Evolutionary conservation across 2,797 vertebrate species (phyloP), one percentile per base, ranked within the genome.

Genomic region (Pseudopleuronectes americanus): DNA sequence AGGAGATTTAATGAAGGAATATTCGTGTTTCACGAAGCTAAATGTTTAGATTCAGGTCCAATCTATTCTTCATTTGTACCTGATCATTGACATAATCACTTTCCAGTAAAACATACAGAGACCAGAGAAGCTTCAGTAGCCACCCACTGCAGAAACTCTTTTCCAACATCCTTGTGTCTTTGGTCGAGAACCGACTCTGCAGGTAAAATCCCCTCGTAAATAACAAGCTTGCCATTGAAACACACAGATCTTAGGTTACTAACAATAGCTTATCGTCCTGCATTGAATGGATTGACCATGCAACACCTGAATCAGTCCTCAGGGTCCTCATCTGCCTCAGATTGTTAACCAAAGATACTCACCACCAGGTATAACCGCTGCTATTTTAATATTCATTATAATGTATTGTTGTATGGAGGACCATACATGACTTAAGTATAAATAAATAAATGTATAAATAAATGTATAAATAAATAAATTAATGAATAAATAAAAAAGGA

Each of bases 171-270:
- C 95, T 99, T 56, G 84, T 63, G 3, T 91, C 93, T 70, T 88
- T 96, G 89, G 89, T 97, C 73, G 95, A 94, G 86, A 96, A 96
- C 74, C 93, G 96, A 78, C 94, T 99, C 68, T 96, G 93, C 95
- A 96, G 96, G 96, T 98, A 58, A 74, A 75, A 48, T 26, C 6
- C 13, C n/a, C 1, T 1, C 17, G 16, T 45, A 19, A 19, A 45
- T 19, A 16, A 0, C 12, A 45, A 16, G 38, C 68, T 12, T 38
- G 60, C 23, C 67, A 0, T 31, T 28, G 2, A 68, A 21, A 47
- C 3, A 23, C 1, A 47, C 12, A 7, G 12, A 0, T 7, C n/a
- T 41, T 2, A n/a, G 0, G 0, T 61, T 16, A 31, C 21, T 64
- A 23, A 74, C 45, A 7, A 10, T 33, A 22, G 41, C 52, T 21